Evolutionary conservation across 2,888 invertebrate species (phyloP), one percentile per base, ranked within the genome.

Genomic region (Athalia cordata): DNA sequence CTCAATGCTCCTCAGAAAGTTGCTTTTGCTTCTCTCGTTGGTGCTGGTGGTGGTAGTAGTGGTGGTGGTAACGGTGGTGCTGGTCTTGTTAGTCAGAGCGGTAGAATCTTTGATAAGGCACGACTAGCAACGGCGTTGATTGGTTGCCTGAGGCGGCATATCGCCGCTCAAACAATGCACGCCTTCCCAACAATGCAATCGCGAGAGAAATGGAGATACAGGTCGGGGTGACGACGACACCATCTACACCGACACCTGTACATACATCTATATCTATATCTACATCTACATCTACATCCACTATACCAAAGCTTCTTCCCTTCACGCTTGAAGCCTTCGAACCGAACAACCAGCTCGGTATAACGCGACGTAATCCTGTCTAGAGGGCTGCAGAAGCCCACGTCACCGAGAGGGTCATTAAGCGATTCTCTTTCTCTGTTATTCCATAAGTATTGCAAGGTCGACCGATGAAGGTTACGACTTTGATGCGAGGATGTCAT

Each of bases 81-180:
- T 82, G 65, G 82, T 81, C 81, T 29, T 83, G 83, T 79, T 78
- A 78, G 81, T 77, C 80, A 80, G 78, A 47, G 72, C 11, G 52
- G 4, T 15, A 57, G 81, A 84, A 85, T 86, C 86, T 86, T 86
- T 84, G 85, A 85, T 86, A 85, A 85, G 86, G 86, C 86, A 85
- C 84, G 84, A 82, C 82, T 80, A 86, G 84, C 83, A 82, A 80
- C 82, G 85, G 82, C 83, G 83, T 85, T 87, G 88, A 87, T 87
- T 87, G 87, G 88, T 87, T 82, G 87, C 88, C 86, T 81, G 82
- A 83, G 87, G 88, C 85, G 84, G 65, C 84, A 82, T 81, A 82
- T 86, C 84, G 83, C 83, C 84, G 85, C 84, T 86, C 88, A 86
- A 88, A 88, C 87, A 88, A 87, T 88, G 85, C 86, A 81, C 84